phyloP scores from a whole-genome alignment of 2,797 vertebrate genomes.

The Muscicapa striata region DNA sequence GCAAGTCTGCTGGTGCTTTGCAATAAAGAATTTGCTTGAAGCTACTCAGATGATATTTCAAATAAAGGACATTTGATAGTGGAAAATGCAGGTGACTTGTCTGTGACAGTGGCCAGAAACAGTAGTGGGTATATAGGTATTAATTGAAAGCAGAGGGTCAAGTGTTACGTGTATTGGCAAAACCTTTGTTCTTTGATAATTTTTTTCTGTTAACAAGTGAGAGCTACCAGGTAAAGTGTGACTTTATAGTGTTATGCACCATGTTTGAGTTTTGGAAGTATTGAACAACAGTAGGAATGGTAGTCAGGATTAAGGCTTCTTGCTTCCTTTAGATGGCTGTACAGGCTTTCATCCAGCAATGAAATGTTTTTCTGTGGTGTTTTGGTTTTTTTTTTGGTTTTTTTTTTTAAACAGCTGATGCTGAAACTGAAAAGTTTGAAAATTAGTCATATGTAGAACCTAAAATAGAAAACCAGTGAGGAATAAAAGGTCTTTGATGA shows the following conservation, averaged over 20 bases:
- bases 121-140: accelerated
- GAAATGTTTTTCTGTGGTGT: background rate
- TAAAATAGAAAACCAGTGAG: background rate
- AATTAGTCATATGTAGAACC: background rate
- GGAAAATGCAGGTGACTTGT: background rate
- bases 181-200: background rate
- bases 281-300: background rate
- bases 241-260: background rate
- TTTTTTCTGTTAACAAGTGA: background rate
- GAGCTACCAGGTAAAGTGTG: background rate
- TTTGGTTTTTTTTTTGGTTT: background rate
- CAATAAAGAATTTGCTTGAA: background rate
- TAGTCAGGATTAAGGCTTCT: background rate
- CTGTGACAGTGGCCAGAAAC: background rate
- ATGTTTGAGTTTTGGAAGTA: background rate
- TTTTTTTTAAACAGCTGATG: background rate
- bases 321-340: background rate
- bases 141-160: background rate
- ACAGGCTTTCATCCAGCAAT: background rate
- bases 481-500: background rate
- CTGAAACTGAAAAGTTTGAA: background rate
- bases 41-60: background rate
- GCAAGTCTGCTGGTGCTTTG: accelerated
- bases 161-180: accelerated
- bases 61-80: background rate